These are phyloP conservation scores for Busseola fusca DNA, from an alignment of 2,888 invertebrate species.

Conservation along the genomic window DNA sequence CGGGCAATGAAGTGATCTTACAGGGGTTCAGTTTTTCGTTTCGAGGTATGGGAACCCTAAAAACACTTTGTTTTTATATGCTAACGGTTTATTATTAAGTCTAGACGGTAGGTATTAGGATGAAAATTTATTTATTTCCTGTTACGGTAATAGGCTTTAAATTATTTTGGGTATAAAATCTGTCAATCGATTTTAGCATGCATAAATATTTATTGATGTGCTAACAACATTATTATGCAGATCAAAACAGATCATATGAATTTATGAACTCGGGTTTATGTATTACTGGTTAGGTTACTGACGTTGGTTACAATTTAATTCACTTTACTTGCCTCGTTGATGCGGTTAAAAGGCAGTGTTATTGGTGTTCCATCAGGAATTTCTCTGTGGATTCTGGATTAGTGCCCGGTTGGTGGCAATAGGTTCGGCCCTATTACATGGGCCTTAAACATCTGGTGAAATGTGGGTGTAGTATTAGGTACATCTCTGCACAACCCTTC, in stretches of 20 bases:
- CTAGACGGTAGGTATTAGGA: conserved; percentile 44
- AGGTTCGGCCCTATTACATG: neutral
- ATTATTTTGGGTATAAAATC: conserved; percentile 28
- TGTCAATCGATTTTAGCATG: conserved; percentile 23
- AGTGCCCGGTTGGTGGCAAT: neutral
- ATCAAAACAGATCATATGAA: conserved; percentile 26
- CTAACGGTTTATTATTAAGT: conserved; percentile 49
- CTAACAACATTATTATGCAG: conserved; percentile 26
- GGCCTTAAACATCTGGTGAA: neutral
- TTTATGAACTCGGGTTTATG: conserved; percentile 14
- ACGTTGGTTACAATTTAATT: neutral
- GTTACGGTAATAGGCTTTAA: conserved; percentile 33
- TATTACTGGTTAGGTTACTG: conserved; percentile 14
- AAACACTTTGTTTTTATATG: conserved; percentile 12
- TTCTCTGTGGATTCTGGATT: neutral
- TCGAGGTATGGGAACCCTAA: no score
- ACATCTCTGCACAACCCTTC: neutral
- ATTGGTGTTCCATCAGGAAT: neutral
- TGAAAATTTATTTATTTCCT: conserved; percentile 50
- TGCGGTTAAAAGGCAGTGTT: neutral
- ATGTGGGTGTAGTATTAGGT: neutral
- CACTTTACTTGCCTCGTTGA: neutral
- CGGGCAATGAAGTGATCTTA: no score
- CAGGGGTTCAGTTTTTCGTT: no score
- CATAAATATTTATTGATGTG: conserved; percentile 27